Conservation (phyloP, 2,888 invertebrate species). For the Dasysyrphus albostriatus region DNA sequence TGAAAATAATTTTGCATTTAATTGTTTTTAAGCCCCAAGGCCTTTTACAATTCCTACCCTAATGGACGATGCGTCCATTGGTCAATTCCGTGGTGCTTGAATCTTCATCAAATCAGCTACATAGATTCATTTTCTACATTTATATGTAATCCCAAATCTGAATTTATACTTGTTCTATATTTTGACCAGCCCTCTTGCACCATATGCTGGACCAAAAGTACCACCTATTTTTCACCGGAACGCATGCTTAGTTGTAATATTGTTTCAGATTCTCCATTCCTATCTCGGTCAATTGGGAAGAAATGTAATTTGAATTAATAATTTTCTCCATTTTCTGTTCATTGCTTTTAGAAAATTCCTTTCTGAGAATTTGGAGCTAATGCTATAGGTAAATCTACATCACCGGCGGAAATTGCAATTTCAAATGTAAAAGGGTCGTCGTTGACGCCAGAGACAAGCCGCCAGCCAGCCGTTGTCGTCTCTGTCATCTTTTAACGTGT, state of each 20-base stretch:
- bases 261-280: background rate
- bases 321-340: slow-evolving; percentile 67
- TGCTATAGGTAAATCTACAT: slow-evolving; percentile 30
- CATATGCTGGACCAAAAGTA: slow-evolving; percentile 6
- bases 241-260: slow-evolving; percentile 28
- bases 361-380: slow-evolving; percentile 36
- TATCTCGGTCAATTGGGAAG: slow-evolving; percentile 35
- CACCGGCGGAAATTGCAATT: slow-evolving; percentile 72
- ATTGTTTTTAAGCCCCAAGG: slow-evolving; percentile 19
- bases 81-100: background rate
- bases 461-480: background rate
- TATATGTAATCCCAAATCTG: background rate
- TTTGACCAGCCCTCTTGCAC: slow-evolving; percentile 16
- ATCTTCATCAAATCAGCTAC: background rate
- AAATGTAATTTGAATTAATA: slow-evolving; percentile 64
- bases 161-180: background rate
- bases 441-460: slow-evolving; percentile 5
- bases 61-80: background rate
- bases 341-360: slow-evolving; percentile 55
- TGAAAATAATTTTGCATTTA: slow-evolving; percentile 18
- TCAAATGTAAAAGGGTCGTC: slow-evolving; percentile 68
- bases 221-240: slow-evolving; percentile 1
- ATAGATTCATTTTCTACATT: background rate
- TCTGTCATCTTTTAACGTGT: slow-evolving; percentile 50
- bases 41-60: background rate